Base-by-base conservation (phyloP, 1,140 invertebrate genomes). In the Halotydeus destructor region DNA sequence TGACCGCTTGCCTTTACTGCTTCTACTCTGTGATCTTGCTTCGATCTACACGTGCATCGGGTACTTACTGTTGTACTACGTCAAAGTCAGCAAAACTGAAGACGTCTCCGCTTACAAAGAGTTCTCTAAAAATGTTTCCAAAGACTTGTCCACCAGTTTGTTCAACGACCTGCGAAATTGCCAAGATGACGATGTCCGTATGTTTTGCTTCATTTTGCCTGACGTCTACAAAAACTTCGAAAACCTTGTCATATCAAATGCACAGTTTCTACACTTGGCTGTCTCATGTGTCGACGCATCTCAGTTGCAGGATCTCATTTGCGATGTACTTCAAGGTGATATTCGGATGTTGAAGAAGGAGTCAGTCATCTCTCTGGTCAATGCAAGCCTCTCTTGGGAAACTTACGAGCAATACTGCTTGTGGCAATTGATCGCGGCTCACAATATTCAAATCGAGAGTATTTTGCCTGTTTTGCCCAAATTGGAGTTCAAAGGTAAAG, bases 381-480 rank as follows among this genome's bases (percentile, higher is more conserved):
- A 75, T 49, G 75, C 77, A 9, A 93, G 80, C 55, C 63, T 94
- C 38, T 70, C 72, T 41, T 97, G 88, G 85, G 88, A 96, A 59
- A 91, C 85, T 2, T 84, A 89, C 52, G 89, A 94, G 59, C 89
- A 97, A 56, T 80, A 83, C 55, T 93, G 84, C 56, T 68, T 96
- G 6, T 97, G 89, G 89, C 84, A 93, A 62, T 65, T 97, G 25
- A 70, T 93, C 28, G 72, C 76, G 48, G 84, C 85, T 31, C 88
- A 94, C 55, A 80, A 86, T 57, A 80, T 93, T 54, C 75, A 80
- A 9, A 70, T 91, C 5, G 80, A 89, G 53, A 74, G 78, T 54
- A 72, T 93, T 38, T 64, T 93, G 56, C 81, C 86, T 24, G 69
- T 94, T 51, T 68, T 96, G 50, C 78, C 83, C 3, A 79, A 83